phyloP scores from a whole-genome alignment of 2,888 invertebrate species.

The Mythimna ferrago region DNA sequence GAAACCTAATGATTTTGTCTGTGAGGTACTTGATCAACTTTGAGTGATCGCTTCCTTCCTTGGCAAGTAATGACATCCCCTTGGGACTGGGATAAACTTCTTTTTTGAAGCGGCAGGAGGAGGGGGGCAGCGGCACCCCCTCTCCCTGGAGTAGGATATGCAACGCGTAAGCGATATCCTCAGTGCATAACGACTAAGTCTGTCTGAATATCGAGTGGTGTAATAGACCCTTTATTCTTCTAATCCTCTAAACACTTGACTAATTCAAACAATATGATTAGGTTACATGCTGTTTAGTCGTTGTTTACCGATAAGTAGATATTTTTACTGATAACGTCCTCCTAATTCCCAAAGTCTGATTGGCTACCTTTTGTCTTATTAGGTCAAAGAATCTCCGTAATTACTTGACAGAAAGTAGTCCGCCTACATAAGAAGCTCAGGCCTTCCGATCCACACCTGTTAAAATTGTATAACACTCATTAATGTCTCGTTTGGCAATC shows the following conservation, averaged over 20 bases:
- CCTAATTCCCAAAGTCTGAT: background rate
- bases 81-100: background rate
- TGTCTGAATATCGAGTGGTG: no score
- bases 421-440: constrained; percentile 46
- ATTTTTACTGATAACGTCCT: background rate
- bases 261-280: no score
- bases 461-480: constrained; percentile 69
- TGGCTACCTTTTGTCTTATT: background rate
- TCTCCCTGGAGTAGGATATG: no score
- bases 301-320: background rate
- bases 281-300: background rate
- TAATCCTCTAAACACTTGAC: no score
- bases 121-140: no score
- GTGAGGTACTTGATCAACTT: constrained; percentile 13
- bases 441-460: constrained; percentile 64
- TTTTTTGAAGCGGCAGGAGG: no score
- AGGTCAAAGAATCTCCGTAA: constrained; percentile 26
- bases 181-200: no score
- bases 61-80: constrained; percentile 35
- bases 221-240: no score
- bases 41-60: constrained; percentile 42
- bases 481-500: constrained; percentile 73
- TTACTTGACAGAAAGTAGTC: constrained; percentile 30
- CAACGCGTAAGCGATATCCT: no score
- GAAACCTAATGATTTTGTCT: background rate